Conservation (phyloP, 2,113 vertebrate species). For the Odontophorus gujanensis region DNA sequence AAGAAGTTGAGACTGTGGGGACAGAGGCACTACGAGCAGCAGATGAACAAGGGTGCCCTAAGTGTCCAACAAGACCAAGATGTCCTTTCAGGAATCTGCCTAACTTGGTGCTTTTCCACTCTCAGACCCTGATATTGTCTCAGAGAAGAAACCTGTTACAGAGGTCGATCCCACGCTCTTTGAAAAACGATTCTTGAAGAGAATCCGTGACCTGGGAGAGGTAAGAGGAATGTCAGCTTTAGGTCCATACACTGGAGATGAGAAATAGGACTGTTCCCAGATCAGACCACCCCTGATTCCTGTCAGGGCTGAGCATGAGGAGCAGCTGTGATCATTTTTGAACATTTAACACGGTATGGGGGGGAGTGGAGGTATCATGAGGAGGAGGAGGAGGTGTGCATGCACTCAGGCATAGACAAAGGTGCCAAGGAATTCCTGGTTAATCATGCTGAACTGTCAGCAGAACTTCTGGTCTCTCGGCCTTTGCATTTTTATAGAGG, state of each 20-base stretch:
- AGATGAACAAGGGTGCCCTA: not conserved
- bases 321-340: not conserved
- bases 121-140: conserved; percentile 82
- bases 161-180: conserved; percentile 93
- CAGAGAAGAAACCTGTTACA: conserved; percentile 78
- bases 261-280: no score
- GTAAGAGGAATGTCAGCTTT: conserved; percentile 62
- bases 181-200: conserved; percentile 92
- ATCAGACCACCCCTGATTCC: not conserved
- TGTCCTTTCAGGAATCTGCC: not conserved
- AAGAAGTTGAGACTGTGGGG: not conserved
- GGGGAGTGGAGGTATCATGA: not conserved
- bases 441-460: no score
- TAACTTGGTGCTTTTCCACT: not conserved
- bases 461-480: not conserved
- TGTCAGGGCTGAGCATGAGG: not conserved
- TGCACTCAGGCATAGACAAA: not conserved
- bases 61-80: rapidly evolving
- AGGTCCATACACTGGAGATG: not conserved
- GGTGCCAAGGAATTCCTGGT: not conserved
- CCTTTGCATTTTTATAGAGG: not conserved
- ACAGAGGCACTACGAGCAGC: rapidly evolving
- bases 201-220: conserved; percentile 92
- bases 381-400: not conserved
- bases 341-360: not conserved